Percentiles rank a stretch among this genome's conserved stretches.
Conservation (phyloP, 1,140 invertebrate genomes). For the Cotesia vestalis region DNA sequence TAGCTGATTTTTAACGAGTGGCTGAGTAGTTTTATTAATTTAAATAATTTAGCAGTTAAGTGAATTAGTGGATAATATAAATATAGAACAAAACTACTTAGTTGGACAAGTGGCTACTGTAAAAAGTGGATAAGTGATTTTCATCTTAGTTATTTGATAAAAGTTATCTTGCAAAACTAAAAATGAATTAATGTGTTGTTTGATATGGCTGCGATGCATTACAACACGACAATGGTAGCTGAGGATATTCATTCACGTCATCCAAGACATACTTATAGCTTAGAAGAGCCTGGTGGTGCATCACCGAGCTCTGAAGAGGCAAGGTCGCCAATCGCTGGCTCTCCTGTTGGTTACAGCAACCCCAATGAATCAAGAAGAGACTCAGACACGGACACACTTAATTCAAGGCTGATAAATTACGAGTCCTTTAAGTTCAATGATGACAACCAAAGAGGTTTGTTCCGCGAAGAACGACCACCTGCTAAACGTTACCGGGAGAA, state of each 20-base stretch:
- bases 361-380: slow-evolving; percentile 29
- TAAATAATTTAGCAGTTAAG: no score
- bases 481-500: slow-evolving; percentile 22
- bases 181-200: slow-evolving; percentile 23
- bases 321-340: slow-evolving; percentile 36
- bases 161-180: slow-evolving; percentile 1
- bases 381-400: slow-evolving; percentile 21
- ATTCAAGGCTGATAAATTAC: slow-evolving; percentile 15
- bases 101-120: neutral
- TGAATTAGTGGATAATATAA: no score
- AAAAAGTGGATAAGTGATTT: neutral
- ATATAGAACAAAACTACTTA: no score
- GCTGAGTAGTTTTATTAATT: no score
- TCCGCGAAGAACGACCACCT: slow-evolving; percentile 1
- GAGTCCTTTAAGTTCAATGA: slow-evolving; percentile 6
- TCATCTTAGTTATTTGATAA: neutral
- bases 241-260: slow-evolving; percentile 51
- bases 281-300: slow-evolving; percentile 45
- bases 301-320: slow-evolving; percentile 51
- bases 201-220: slow-evolving; percentile 57
- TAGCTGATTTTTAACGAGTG: no score
- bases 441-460: neutral
- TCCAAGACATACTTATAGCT: slow-evolving; percentile 46
- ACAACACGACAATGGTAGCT: slow-evolving; percentile 52
- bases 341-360: slow-evolving; percentile 18